Base-by-base conservation (phyloP, 2,797 vertebrate species). In the Phrynocephalus guinanensis region DNA sequence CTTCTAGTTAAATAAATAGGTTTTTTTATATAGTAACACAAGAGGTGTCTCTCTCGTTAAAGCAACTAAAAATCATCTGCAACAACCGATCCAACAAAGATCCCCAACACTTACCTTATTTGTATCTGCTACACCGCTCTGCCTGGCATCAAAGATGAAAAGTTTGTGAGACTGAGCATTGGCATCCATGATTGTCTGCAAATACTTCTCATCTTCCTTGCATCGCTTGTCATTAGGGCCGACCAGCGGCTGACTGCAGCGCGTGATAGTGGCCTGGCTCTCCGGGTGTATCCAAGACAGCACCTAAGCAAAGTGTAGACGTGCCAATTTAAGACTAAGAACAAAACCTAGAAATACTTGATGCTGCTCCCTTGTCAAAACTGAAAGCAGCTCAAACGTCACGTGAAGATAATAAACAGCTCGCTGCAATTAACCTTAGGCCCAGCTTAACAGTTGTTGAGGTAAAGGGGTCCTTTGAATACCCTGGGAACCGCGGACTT, bases 121-220 rank as follows among this genome's bases (percentile, higher is more conserved):
- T 73, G 98, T 98, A 86, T 97, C 94, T 0, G 99, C 99, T 9
- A 98, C 98, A 1, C 97, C 98, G n/a, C 95, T 97, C 91, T 99
- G 98, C 11, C 99, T 97, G 75, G 98, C 99, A 52, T 99, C 99
- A 20, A 99, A 99, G 93, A 99, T 97, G 90, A 96, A 97, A 67
- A 99, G 97, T 91, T 99, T 99, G 93, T 99, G 99, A 15, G 99
- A 99, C 94, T 99, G 99, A 30, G 99, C 99, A 1, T 99, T 99
- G 91, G 99, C 98, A 38, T 99, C 99, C 98, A 99, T 99, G 94
- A 99, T 98, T 56, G 97, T 97, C 87, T 99, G 99, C 83, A 99
- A 95, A 84, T 98, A 97, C 83, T 97, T 98, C 81, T 99, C 99
- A 28, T 99, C 99, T 86, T 99, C 99, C 95, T 98, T 99, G 90